These are phyloP conservation scores for Xenentodon cancila DNA, from an alignment of 2,797 vertebrate genomes.

Conservation along the genomic window DNA sequence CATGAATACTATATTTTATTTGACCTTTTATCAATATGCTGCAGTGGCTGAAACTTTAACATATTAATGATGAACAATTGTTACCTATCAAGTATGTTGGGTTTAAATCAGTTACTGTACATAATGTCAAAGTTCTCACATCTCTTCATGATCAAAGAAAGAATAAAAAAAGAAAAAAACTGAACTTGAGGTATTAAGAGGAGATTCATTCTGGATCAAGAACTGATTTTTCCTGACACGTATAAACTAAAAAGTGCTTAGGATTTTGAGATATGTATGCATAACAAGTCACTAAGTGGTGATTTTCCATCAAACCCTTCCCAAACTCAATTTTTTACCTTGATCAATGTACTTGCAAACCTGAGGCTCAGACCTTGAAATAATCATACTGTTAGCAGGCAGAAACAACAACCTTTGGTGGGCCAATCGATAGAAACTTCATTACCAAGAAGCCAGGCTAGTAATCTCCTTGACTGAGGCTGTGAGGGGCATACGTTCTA, in stretches of 20 bases:
- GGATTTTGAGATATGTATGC: slow-evolving; percentile 35
- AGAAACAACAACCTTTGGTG: slow-evolving; percentile 73
- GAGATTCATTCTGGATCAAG: slow-evolving; percentile 8
- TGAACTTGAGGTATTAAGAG: slow-evolving; percentile 18
- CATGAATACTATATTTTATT: neutral
- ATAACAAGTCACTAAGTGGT: slow-evolving; percentile 35
- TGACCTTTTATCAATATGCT: neutral
- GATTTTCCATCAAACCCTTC: slow-evolving; percentile 47
- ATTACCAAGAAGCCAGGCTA: slow-evolving; percentile 72
- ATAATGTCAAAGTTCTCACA: slow-evolving; percentile 6
- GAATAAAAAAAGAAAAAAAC: neutral
- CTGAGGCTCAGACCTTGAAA: slow-evolving; percentile 63
- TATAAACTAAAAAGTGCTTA: slow-evolving; percentile 35
- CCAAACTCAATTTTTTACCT: slow-evolving; percentile 58
- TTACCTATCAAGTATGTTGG: neutral
- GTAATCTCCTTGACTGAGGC: slow-evolving; percentile 79
- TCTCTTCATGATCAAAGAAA: neutral
- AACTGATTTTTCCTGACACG: slow-evolving; percentile 34
- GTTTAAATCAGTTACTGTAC: slow-evolving; percentile 1
- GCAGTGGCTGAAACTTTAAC: neutral
- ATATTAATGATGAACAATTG: neutral
- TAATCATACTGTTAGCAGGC: slow-evolving; percentile 66
- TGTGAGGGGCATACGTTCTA: slow-evolving; percentile 71
- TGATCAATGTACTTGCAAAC: slow-evolving; percentile 70
- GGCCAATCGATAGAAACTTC: slow-evolving; percentile 83